Evolutionary conservation across 2,888 invertebrate genomes (phyloP), one percentile per base, ranked within the genome.

Genomic region (Chymomyza amoena): DNA sequence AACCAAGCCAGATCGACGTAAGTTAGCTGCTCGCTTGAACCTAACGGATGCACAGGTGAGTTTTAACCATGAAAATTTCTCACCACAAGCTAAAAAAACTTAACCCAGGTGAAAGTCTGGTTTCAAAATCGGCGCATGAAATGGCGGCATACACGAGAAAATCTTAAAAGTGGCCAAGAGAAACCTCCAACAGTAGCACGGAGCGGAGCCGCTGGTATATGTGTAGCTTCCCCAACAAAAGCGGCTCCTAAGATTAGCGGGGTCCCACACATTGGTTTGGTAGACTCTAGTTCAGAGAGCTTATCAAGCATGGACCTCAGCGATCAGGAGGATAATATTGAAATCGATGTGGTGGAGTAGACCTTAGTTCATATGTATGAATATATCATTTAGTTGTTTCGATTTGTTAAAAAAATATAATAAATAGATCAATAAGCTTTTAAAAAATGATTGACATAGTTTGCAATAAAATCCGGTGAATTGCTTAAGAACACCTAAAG

Each of bases 1-100:
- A 74, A 98, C 98, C 0, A 98, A 98, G 90, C 98, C 98, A 0
- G 98, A 98, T 89, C 93, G 98, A 89, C 93, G 98, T 80, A 97
- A 98, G 91, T 92, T 98, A 72, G 98, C 98, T 0, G 97, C 97
- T 5, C 96, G 97, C 13, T 92, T 98, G 39, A 98, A 98, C 66
- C 94, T 98, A 9, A 98, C 98, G 0, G 98, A 98, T 92, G 98
- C 98, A 6, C 98, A 98, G 94, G 97, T 97, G 89, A 79, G 83
- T 57, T 10, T 4, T 6, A 25, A 57, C 54, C 54, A 18, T 54
- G 18, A 0, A 54, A 18, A 57, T 28, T 1, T 13, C 1, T 28
- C 18, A 45, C 13, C 15, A 25, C 15, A 16, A 51, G 10, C n/a
- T 20, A 28, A 50, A 5, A 25, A 4, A 20, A 5, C 10, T 32